Percentiles rank a stretch among this genome's conserved stretches.
Conservation (phyloP, 2,797 vertebrate species). For the Coracias cyanogaster region DNA sequence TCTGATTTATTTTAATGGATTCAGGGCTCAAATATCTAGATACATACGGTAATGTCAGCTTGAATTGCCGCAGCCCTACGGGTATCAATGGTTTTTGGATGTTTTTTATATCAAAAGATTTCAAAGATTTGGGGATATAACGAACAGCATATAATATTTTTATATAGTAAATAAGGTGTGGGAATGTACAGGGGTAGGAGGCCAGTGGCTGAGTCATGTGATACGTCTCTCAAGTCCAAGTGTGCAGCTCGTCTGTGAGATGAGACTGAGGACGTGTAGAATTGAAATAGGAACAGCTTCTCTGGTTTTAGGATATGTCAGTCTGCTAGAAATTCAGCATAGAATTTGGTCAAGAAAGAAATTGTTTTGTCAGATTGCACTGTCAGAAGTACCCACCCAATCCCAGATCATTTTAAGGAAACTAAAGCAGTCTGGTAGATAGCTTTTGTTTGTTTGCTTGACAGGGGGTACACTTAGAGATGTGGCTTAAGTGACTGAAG, state of each 20-base stretch:
- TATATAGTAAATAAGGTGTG: not conserved
- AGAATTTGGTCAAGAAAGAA: not conserved
- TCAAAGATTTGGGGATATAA: not conserved
- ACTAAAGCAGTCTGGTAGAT: not conserved
- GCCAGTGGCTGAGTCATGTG: not conserved
- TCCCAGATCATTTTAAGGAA: not conserved
- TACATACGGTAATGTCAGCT: not conserved
- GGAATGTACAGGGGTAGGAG: not conserved
- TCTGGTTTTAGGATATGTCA: not conserved
- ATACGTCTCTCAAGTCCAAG: not conserved
- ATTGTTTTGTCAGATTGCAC: not conserved
- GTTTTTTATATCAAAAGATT: not conserved
- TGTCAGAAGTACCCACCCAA: not conserved
- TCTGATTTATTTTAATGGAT: not conserved
- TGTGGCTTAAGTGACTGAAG: not conserved
- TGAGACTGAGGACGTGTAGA: not conserved
- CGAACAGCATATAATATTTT: not conserved
- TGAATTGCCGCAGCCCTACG: not conserved
- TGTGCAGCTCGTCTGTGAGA: not conserved
- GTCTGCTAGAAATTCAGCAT: not conserved
- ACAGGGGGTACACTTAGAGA: not conserved
- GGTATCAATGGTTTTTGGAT: not conserved
- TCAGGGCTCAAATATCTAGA: not conserved
- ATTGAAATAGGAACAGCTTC: not conserved
- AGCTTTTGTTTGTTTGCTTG: not conserved